Evolutionary conservation across 2,113 vertebrate genomes (phyloP).

Genomic region (Solea solea): DNA sequence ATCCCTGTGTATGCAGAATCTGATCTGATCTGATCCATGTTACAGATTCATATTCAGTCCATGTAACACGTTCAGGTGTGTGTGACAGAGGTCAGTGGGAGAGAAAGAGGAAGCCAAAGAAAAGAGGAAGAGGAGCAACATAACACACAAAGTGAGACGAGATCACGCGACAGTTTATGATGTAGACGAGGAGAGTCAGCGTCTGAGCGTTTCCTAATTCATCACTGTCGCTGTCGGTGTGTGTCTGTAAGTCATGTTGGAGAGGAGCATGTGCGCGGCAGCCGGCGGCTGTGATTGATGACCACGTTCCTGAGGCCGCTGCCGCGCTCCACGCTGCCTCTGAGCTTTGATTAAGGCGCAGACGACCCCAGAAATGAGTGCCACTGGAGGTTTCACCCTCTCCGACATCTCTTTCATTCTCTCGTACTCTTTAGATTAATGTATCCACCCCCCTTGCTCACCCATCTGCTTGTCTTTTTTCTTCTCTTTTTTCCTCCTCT

Average conservation of each 20-base stretch:
- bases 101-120: constrained; percentile 11
- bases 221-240: constrained; percentile 64
- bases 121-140: constrained; percentile 1
- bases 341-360: constrained; percentile 57
- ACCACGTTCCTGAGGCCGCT: constrained; percentile 14
- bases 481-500: constrained; percentile 3
- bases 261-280: constrained; percentile 49
- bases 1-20: too few relatives aligned
- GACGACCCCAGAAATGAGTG: constrained; percentile 48
- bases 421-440: constrained; percentile 37
- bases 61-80: not conserved
- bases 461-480: constrained; percentile 23
- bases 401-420: constrained; percentile 8
- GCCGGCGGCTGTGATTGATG: constrained; percentile 65
- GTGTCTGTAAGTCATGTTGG: constrained; percentile 26
- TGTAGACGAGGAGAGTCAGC: constrained; percentile 65
- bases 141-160: constrained; percentile 31
- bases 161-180: constrained; percentile 68
- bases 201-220: constrained; percentile 63
- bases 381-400: constrained; percentile 22
- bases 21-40: too few relatives aligned
- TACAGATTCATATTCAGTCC: not conserved
- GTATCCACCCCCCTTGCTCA: constrained; percentile 9
- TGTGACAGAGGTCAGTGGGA: not conserved
- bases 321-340: constrained; percentile 4